Base-by-base conservation (phyloP, 2,113 vertebrate genomes). In the Pteruthius melanotis region DNA sequence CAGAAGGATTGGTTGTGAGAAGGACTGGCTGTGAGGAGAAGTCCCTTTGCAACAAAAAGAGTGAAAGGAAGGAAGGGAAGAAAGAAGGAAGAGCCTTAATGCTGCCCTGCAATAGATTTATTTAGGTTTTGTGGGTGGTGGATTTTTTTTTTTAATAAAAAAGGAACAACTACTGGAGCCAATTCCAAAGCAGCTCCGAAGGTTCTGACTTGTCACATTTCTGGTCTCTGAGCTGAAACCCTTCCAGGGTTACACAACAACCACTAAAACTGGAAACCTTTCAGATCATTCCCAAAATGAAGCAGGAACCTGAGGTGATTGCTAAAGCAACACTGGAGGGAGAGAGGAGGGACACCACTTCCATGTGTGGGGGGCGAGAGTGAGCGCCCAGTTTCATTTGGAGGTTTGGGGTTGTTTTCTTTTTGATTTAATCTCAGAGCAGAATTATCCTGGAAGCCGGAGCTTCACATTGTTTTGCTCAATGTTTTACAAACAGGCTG, bases 161-260 rank as follows among this genome's bases (percentile, higher is more conserved):
- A 69, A 95, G 70, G 61, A 93, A 64, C 47, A 40, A 83, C 19
- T 18, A 21, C 35, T 91, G 82, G 90, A 86, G 50, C 59, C 61
- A 16, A 45, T 84, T 80, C 80, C 88, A 81, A 74, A 83, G 89
- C 66, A 79, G 35, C 84, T 88, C 86, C 31, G 11, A 96, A 95
- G 66, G 42, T 88, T 97, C 85, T 78, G 91, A 53, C 74, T 92
- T 75, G 90, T 97, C 94, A 72, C 90, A 91, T 88, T 94, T 93
- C 93, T 96, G 72, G 50, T 93, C 72, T 94, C 40, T 4, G 90
- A 85, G 83, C 70, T 94, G 90, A 95, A 94, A 94, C 21, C 15
- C 76, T 95, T 85, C 89, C 94, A 96, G 89, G 72, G 79, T 97
- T 97, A 95, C 87, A 97, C 92, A 97, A 94, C 89, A 84, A 13